A percentile compares a stretch with the other conserved stretches of the same genome.
Evolutionary conservation across 2,888 invertebrate genomes (phyloP).

Genomic region (Apamea anceps): DNA sequence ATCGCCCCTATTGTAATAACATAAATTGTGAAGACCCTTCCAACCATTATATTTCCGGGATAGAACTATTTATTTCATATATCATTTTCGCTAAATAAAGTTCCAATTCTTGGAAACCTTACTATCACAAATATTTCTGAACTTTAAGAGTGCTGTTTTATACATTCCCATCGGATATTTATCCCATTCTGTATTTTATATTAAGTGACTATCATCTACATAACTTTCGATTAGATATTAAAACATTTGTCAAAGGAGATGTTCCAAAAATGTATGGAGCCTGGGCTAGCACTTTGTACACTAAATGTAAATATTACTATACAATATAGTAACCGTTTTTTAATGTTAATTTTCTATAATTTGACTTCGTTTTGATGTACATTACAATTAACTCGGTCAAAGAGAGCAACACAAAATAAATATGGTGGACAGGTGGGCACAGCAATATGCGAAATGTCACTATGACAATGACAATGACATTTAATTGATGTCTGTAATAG

Average conservation of each 20-base stretch:
- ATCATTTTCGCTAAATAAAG: conserved; percentile 21
- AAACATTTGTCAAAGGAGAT: neutral
- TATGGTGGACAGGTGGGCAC: too few species aligned
- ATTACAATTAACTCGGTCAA: too few species aligned
- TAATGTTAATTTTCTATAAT: too few species aligned
- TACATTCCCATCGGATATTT: neutral
- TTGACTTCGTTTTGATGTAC: too few species aligned
- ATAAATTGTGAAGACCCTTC: conserved; percentile 25
- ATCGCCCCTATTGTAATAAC: conserved; percentile 19
- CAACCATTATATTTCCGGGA: conserved; percentile 19
- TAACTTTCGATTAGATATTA: neutral
- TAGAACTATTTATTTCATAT: conserved; percentile 7
- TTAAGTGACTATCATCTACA: neutral
- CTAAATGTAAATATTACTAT: too few species aligned
- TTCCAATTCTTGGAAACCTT: neutral
- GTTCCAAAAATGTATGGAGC: too few species aligned
- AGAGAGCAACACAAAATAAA: too few species aligned
- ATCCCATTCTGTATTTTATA: neutral
- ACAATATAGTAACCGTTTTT: too few species aligned
- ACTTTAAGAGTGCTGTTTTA: neutral
- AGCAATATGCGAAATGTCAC: too few species aligned
- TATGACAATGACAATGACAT: too few species aligned
- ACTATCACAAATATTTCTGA: neutral
- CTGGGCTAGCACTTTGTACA: too few species aligned
- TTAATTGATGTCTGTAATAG: too few species aligned